Conservation (phyloP, 2,797 vertebrate species). For the Malacoraja senta region DNA sequence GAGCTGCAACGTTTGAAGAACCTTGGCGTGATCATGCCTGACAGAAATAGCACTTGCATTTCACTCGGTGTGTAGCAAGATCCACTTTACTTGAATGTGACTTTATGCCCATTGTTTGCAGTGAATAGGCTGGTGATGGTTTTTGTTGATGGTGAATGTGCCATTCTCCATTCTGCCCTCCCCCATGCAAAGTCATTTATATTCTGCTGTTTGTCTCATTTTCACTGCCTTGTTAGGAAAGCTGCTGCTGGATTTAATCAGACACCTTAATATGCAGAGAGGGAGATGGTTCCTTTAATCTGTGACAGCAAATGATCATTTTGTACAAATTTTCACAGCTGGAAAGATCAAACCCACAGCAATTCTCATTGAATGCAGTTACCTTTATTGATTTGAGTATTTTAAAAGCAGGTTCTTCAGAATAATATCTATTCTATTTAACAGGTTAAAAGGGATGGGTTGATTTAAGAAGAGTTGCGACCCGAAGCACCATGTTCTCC, state of each 20-base stretch:
- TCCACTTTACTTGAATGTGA: background rate
- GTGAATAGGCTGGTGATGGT: background rate
- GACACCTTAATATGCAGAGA: background rate
- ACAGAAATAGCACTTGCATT: constrained; percentile 1
- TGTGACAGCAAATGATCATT: background rate
- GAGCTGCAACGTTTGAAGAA: constrained; percentile 6
- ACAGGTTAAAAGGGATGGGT: background rate
- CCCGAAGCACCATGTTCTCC: too few relatives aligned
- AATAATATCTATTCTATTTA: background rate
- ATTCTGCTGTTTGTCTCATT: constrained; percentile 20
- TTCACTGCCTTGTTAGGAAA: background rate
- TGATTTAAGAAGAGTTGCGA: background rate
- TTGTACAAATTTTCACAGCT: background rate
- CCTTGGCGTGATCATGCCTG: constrained; percentile 24
- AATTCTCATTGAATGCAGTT: background rate
- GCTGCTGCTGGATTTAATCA: background rate
- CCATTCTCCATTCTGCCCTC: background rate
- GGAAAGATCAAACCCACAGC: background rate
- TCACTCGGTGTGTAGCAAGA: background rate
- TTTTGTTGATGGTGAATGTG: background rate
- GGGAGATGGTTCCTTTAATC: background rate
- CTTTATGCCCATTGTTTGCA: background rate
- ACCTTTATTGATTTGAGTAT: background rate
- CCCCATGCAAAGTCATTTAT: background rate
- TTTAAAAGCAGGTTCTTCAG: background rate